Percentiles rank a stretch among this genome's conserved stretches.
phyloP scores from a whole-genome alignment of 2,888 invertebrate species.

The Deilephila porcellus region DNA sequence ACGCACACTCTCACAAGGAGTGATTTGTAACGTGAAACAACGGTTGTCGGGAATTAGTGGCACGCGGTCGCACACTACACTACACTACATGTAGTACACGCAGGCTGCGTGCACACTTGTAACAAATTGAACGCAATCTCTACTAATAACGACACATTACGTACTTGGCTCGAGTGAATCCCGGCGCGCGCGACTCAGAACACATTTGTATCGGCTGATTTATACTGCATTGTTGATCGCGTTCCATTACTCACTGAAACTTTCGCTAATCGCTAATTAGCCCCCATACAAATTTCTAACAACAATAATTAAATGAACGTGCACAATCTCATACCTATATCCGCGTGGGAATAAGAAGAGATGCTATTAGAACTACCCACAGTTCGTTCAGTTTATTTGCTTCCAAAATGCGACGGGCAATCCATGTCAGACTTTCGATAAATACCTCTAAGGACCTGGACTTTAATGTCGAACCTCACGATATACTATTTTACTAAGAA shows the following conservation, averaged over 20 bases:
- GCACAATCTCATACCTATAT: too few relatives aligned
- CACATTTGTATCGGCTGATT: slow-evolving; percentile 1
- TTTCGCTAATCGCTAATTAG: background rate
- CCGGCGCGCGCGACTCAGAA: background rate
- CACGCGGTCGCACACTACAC: slow-evolving; percentile 7
- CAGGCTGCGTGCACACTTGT: background rate
- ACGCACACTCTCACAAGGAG: background rate
- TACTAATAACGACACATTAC: slow-evolving; percentile 18
- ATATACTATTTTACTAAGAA: too few relatives aligned
- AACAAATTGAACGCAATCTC: slow-evolving; percentile 21
- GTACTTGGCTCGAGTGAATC: background rate
- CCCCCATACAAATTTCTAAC: background rate
- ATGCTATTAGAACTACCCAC: background rate
- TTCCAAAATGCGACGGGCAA: too few relatives aligned
- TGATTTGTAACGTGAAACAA: slow-evolving; percentile 20
- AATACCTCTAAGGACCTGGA: too few relatives aligned
- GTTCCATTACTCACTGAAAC: background rate
- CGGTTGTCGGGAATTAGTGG: slow-evolving; percentile 4
- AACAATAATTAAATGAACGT: too few relatives aligned
- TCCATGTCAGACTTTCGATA: too few relatives aligned
- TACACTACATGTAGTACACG: background rate
- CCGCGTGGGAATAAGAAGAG: background rate
- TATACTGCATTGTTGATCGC: background rate
- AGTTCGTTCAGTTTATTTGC: too few relatives aligned
- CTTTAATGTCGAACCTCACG: too few relatives aligned